Evolutionary conservation across 2,113 vertebrate species (phyloP), one percentile per base, ranked within the genome.

Genomic region (Gorsachius goisagi): DNA sequence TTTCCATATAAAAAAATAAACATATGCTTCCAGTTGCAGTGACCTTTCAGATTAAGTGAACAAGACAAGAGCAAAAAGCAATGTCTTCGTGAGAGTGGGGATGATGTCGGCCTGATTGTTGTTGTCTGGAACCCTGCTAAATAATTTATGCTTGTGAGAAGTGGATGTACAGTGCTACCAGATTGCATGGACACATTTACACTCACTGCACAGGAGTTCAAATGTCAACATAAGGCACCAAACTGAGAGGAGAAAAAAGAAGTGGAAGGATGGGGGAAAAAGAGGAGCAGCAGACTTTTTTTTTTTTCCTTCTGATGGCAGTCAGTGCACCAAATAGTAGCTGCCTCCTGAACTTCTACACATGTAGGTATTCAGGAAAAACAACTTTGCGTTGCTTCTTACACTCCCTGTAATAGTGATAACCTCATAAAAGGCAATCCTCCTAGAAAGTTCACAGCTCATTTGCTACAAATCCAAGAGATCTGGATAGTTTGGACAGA

Each of bases 1-100:
- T 93, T 97, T 92, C 75, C 33, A 21, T 86, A 84, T 75, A 59
- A 90, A 95, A 86, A 35, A 86, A 90, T 56, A 84, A 84, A 41
- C 18, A 5, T 52, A 50, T 3, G 23, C 23, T 94, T 94, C 55
- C 72, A 83, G 55, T 71, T 52, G 39, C 52, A 68, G 33, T 62
- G 81, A 50, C 67, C 59, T 91, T 89, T 90, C 73, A 55, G 56
- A 86, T 53, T 44, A 63, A 92, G 59, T 0, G 11, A 95, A 80
- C 9, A 56, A 71, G 78, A 85, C 18, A 76, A 81, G 63, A 88
- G 30, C 60, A 71, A 74, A 96, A 89, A 67, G 28, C 49, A 21
- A 9, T 6, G 2, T 83, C 41, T 88, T 77, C 10, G 9, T 66
- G 67, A 93, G 44, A 76, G 62, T 2, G 9, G 82, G 66, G 37